phyloP scores from a whole-genome alignment of 2,113 vertebrate species.

The Forbesichthys agassizii region DNA sequence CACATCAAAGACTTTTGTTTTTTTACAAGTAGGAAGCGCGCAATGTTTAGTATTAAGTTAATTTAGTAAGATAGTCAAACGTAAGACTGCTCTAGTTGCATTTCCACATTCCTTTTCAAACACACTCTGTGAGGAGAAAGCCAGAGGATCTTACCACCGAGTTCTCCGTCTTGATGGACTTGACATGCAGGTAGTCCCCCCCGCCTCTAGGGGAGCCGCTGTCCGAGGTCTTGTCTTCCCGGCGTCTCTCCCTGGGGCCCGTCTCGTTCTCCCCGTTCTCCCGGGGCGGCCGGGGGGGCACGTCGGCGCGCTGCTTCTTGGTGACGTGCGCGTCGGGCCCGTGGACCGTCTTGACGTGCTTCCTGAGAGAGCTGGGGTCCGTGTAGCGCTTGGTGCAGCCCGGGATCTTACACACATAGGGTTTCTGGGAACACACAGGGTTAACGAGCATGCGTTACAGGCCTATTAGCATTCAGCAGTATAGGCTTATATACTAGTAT shows the following conservation, averaged over 20 bases:
- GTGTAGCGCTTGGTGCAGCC: conserved; percentile 98
- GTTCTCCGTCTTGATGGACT: conserved; percentile 90
- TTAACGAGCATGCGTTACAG: background rate
- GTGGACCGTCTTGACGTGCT: conserved; percentile 97
- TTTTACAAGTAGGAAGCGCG: conserved; percentile 11
- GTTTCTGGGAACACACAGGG: conserved; percentile 81
- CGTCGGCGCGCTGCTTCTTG: conserved; percentile 90
- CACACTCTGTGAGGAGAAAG: too few relatives aligned
- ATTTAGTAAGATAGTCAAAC: too few relatives aligned
- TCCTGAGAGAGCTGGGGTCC: conserved; percentile 95
- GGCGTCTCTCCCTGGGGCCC: conserved; percentile 72
- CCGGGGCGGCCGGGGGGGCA: conserved; percentile 84
- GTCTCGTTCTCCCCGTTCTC: conserved; percentile 87
- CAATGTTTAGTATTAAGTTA: conserved; percentile 35
- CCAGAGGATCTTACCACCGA: conserved; percentile 84
- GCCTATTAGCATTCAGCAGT: too few relatives aligned
- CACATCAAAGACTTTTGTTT: too few relatives aligned
- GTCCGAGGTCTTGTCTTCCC: conserved; percentile 76
- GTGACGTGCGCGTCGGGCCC: conserved; percentile 96
- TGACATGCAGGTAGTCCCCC: conserved; percentile 90
- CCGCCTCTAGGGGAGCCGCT: conserved; percentile 76
- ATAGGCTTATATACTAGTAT: too few relatives aligned
- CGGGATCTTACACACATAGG: conserved; percentile 96
- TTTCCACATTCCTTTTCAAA: too few relatives aligned
- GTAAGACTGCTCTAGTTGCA: too few relatives aligned